Base-by-base conservation (phyloP, 2,888 invertebrate species). In the Xestia ashworthii region DNA sequence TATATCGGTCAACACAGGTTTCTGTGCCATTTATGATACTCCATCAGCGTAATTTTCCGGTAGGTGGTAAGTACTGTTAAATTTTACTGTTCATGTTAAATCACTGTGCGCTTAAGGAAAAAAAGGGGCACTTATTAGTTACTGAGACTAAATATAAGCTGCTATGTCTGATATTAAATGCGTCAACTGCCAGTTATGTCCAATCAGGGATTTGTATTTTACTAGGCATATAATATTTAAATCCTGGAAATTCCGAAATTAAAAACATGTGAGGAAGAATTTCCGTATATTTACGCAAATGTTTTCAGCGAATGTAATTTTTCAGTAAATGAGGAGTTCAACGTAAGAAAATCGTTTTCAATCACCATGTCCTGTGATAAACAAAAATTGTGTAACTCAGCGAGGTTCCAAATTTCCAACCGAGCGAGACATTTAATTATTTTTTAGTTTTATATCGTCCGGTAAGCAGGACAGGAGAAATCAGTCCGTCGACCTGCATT, bases 401-500 rank as follows among this genome's bases (percentile, higher is more conserved):
- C 9, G 55, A n/a, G 12, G 80, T 60, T 60, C 62, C 19, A 70
- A 85, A 82, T 78, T 86, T 88, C 83, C 86, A 90, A 90, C 87
- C 86, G 86, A 85, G 87, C 78, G 86, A 90, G 89, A 90, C 87
- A 83, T 88, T 92, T 92, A 90, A 92, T 93, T 92, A 90, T 86
- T 88, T 84, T 91, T 91, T 90, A 86, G 82, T 85, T 91, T 92
- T 90, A 86, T 89, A 89, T 86, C 87, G 81, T 86, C 86, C 82
- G 88, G 89, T 87, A 91, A 93, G 90, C 91, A 89, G 93, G 91
- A 92, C 93, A 93, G 93, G 93, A 94, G 94, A 95, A 95, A 95
- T 94, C 94, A 91, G 95, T 92, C 93, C 95, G 90, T 92, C 94
- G 95, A 95, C 95, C 95, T 93, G 95, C 92, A 94, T 95, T 94